These are phyloP conservation scores for Drosophila kanapiae DNA, from an alignment of 1,140 invertebrate genomes.

Conservation along the genomic window DNA sequence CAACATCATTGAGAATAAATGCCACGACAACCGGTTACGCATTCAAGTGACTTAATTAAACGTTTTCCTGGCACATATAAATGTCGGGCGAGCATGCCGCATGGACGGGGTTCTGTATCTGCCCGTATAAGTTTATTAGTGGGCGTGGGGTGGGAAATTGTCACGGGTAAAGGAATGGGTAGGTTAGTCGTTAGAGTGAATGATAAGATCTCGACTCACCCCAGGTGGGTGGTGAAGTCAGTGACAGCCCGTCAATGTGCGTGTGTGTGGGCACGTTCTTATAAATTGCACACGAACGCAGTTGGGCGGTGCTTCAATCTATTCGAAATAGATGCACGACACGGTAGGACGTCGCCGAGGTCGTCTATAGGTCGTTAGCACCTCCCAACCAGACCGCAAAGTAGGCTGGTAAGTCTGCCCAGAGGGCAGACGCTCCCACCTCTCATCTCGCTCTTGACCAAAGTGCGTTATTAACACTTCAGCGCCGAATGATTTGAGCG, in stretches of 20 bases:
- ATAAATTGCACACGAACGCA: slow-evolving; percentile 71
- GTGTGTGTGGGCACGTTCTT: slow-evolving; percentile 54
- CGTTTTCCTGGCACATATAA: slow-evolving; percentile 70
- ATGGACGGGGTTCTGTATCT: slow-evolving; percentile 7
- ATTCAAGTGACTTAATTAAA: slow-evolving; percentile 79
- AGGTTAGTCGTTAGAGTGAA: slow-evolving; percentile 16
- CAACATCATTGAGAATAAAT: slow-evolving; percentile 76
- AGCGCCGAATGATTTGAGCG: slow-evolving; percentile 23
- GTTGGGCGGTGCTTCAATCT: slow-evolving; percentile 66
- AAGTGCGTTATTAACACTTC: slow-evolving; percentile 77
- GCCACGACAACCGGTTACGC: slow-evolving; percentile 71
- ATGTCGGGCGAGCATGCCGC: slow-evolving; percentile 38
- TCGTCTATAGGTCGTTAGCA: slow-evolving; percentile 47
- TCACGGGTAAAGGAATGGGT: not conserved
- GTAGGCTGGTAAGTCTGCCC: slow-evolving; percentile 21
- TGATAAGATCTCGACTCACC: slow-evolving; percentile 20
- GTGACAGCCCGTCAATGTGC: not conserved
- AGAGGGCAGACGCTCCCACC: slow-evolving; percentile 1
- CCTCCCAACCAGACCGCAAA: slow-evolving; percentile 7
- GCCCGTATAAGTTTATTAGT: slow-evolving; percentile 7
- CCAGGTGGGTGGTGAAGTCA: not conserved
- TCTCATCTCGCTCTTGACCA: slow-evolving; percentile 12
- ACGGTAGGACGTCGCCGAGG: slow-evolving; percentile 23
- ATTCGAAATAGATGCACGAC: slow-evolving; percentile 60
- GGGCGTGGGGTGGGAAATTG: slow-evolving; percentile 3